These are phyloP conservation scores for Xiphorhynchus elegans DNA, from an alignment of 2,113 vertebrate genomes.

Conservation along the genomic window DNA sequence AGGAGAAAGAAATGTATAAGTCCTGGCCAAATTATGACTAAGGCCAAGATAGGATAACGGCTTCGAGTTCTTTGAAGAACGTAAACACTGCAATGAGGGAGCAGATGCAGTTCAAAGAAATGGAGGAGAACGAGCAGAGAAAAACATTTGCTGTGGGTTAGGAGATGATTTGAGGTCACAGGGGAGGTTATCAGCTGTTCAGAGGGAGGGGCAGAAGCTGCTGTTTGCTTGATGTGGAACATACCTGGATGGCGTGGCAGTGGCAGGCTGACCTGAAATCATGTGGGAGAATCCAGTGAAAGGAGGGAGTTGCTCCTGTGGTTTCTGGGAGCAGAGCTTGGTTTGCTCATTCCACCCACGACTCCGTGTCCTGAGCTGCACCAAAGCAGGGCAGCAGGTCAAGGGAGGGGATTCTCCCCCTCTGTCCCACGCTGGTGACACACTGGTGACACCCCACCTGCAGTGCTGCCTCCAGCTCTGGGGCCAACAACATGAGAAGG, in stretches of 20 bases:
- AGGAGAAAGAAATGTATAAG: not conserved
- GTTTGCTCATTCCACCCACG: not conserved
- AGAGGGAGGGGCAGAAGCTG: not conserved
- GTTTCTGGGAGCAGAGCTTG: not conserved
- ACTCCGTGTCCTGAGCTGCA: accelerated
- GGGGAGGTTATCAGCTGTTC: not conserved
- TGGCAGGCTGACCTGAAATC: not conserved
- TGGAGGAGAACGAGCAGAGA: not conserved
- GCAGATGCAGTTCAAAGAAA: not conserved
- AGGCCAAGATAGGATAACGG: conserved; percentile 17
- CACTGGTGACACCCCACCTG: not conserved
- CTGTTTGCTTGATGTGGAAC: not conserved
- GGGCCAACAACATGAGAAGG: accelerated
- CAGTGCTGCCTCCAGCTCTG: accelerated
- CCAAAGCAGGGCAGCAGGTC: accelerated
- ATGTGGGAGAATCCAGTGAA: not conserved
- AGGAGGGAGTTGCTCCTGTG: not conserved
- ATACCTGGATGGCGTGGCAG: accelerated
- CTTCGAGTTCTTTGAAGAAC: conserved; percentile 6
- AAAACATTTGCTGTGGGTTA: not conserved
- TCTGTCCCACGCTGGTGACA: accelerated
- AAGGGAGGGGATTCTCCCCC: not conserved
- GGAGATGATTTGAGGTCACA: not conserved
- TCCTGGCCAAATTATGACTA: conserved; percentile 57
- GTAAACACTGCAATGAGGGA: conserved; percentile 14